These are phyloP conservation scores for mouse (Mus musculus) DNA, from an alignment of 2,113 vertebrate genomes.

Conservation along the genomic window GRCm39 chr12:28483001-28483500, in stretches of 20 bases:
- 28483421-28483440: accelerated
- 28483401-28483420: not conserved
- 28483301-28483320: not conserved
- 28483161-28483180: not conserved
- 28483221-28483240: accelerated
- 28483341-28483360: accelerated
- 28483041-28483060: accelerated
- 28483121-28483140: not conserved
- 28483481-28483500: not conserved
- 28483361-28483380: accelerated
- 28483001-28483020: not conserved
- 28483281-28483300: not conserved
- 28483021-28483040: not conserved
- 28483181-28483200: not conserved
- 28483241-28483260: not conserved
- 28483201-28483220: not conserved
- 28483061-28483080: not conserved
- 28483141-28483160: not conserved
- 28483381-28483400: accelerated
- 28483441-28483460: not conserved
- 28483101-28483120: accelerated
- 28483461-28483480: not conserved
- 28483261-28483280: accelerated
- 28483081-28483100: accelerated
- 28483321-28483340: not conserved